Conservation (phyloP, 1,140 invertebrate species). For the Triops longicaudatus region DNA sequence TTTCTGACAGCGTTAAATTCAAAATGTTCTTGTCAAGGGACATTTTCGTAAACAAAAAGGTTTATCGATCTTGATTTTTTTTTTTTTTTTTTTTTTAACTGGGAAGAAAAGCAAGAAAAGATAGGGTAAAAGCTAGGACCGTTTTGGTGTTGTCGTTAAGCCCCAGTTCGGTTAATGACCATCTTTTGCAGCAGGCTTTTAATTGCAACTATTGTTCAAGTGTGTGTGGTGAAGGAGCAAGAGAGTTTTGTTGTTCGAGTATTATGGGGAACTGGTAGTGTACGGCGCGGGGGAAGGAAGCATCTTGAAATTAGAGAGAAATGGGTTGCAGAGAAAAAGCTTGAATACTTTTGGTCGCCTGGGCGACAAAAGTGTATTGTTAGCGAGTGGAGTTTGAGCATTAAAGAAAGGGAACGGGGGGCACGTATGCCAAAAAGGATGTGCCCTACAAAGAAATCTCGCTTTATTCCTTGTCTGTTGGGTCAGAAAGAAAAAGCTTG, state of each 20-base stretch:
- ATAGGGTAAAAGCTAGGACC: too few species aligned
- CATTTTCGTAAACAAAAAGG: too few species aligned
- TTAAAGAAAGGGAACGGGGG: not conserved
- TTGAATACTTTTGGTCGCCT: not conserved
- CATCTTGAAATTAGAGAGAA: not conserved
- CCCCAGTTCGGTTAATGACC: not conserved
- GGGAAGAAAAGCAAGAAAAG: too few species aligned
- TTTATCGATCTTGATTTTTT: too few species aligned
- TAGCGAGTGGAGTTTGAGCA: not conserved
- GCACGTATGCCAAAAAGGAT: not conserved
- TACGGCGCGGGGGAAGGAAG: not conserved
- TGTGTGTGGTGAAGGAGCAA: not conserved
- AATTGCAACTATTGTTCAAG: constrained; percentile 4
- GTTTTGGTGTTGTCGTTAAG: not conserved
- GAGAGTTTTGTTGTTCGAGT: too few species aligned
- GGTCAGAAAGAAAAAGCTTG: not conserved
- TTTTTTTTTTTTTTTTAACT: too few species aligned
- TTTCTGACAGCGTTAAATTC: too few species aligned
- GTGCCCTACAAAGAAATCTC: not conserved
- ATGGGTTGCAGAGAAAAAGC: not conserved
- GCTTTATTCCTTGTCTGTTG: not conserved
- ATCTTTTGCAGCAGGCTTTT: not conserved
- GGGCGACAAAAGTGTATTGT: constrained; percentile 6
- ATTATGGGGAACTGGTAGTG: too few species aligned
- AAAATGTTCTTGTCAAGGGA: too few species aligned